Evolutionary conservation across 2,113 vertebrate genomes (phyloP), one percentile per base, ranked within the genome.

Genomic region (Paralichthys olivaceus): DNA sequence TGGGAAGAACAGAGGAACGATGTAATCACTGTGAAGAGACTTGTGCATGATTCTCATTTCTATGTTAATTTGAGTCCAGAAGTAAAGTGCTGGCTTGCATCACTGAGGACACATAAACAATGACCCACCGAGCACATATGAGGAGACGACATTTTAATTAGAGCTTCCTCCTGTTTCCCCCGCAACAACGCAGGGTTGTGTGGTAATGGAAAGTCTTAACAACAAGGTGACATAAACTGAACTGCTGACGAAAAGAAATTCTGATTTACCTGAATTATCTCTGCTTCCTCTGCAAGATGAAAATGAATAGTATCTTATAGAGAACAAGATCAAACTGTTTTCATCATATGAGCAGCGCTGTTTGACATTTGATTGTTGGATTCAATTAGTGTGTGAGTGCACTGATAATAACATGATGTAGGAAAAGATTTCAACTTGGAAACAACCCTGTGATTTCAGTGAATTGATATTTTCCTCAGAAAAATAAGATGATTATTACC

Each of bases 21-120:
- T 5, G 22, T 71, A 87, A 90, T 92, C 71, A 7, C 73, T 20
- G 56, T 81, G 72, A 61, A 81, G 81, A 77, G 91, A 92, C 87
- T 92, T 92, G 79, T 82, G 69, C 93, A 93, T 93, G 93, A 85
- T 89, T 93, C 90, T 92, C 90, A 94, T 94, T 93, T 93, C 88
- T 93, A 93, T 94, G 93, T 84, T 89, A 94, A 94, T 94, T 55
- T 6, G 6, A 79, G 77, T 85, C 83, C 87, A 84, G 62, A 58
- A 67, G 61, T 71, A 64, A 84, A 88, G 89, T 78, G 80, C 7
- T 0, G 3, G 5, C 49, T n/a, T 45, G 75, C 69, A 66, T 83
- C 71, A 71, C 73, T 61, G 80, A 75, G 60, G 57, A 54, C 20
- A 47, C 49, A 79, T 53, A 66, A 58, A 73, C 72, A n/a, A 53